Conservation (phyloP, 2,113 vertebrate genomes). For the Hiodon alosoides region DNA sequence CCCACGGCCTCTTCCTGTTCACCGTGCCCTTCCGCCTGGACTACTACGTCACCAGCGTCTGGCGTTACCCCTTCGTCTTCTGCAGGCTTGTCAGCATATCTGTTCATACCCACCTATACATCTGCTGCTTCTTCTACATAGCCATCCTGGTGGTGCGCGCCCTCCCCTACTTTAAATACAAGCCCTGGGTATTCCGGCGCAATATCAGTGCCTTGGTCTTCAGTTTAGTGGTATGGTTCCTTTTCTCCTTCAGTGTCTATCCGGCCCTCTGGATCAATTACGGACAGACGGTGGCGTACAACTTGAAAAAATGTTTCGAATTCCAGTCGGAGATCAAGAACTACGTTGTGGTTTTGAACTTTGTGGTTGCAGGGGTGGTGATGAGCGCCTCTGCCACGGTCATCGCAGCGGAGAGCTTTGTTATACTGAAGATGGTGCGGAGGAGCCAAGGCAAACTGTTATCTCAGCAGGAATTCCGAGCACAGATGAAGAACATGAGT, state of each 20-base stretch:
- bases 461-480: slow-evolving; percentile 79
- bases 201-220: slow-evolving; percentile 60
- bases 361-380: slow-evolving; percentile 50
- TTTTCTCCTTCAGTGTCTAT: slow-evolving; percentile 53
- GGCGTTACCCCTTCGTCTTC: slow-evolving; percentile 44
- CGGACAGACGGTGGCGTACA: slow-evolving; percentile 29
- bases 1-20: slow-evolving; percentile 76
- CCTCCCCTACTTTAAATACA: slow-evolving; percentile 65
- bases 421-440: slow-evolving; percentile 52
- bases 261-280: slow-evolving; percentile 55
- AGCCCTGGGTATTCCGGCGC: slow-evolving; percentile 62
- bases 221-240: slow-evolving; percentile 66
- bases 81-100: slow-evolving; percentile 78
- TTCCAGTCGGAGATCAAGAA: slow-evolving; percentile 58
- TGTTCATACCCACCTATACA: slow-evolving; percentile 87
- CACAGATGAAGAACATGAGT: slow-evolving; percentile 76
- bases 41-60: slow-evolving; percentile 56
- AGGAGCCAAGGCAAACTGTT: slow-evolving; percentile 31
- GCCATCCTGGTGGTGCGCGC: slow-evolving; percentile 72
- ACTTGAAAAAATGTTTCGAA: slow-evolving; percentile 57
- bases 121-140: slow-evolving; percentile 80
- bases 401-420: slow-evolving; percentile 60
- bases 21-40: slow-evolving; percentile 81
- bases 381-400: slow-evolving; percentile 38
- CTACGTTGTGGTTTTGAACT: background rate